These are phyloP conservation scores for Ctenodactylus gundi DNA, from an alignment of 2,113 vertebrate species.

Conservation along the genomic window DNA sequence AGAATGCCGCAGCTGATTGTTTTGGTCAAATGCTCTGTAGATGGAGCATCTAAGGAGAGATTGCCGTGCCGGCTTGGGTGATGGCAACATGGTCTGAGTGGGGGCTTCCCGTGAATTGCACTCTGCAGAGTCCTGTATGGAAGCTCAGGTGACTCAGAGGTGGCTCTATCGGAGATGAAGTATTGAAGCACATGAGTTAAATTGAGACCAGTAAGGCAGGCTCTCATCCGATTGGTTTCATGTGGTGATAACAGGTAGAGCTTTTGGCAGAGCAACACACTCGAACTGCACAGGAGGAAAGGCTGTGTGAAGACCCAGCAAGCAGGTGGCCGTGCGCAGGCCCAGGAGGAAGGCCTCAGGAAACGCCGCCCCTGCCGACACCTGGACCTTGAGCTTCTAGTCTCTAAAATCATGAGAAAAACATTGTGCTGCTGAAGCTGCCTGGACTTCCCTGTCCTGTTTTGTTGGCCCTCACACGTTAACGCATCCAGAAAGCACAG, in stretches of 20 bases:
- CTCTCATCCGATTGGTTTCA: too few species aligned
- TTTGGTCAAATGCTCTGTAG: not conserved
- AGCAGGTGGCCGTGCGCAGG: not conserved
- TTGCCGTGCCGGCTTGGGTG: not conserved
- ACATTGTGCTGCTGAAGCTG: too few species aligned
- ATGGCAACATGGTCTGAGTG: not conserved
- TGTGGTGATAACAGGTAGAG: not conserved
- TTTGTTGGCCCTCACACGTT: rapidly evolving
- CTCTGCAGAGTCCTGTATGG: not conserved
- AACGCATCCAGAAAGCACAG: rapidly evolving
- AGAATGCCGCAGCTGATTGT: not conserved
- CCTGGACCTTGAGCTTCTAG: not conserved
- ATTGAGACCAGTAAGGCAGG: not conserved
- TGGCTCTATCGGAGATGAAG: not conserved
- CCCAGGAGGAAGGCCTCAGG: not conserved
- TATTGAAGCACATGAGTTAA: not conserved
- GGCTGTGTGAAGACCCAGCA: not conserved
- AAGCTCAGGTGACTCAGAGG: not conserved
- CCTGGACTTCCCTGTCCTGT: not conserved
- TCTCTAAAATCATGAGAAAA: not conserved
- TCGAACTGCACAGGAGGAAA: not conserved
- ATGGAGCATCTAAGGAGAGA: not conserved
- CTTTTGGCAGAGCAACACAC: not conserved
- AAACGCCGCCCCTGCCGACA: not conserved
- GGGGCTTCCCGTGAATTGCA: not conserved